These are phyloP conservation scores for Colinus virginianus DNA, from an alignment of 2,113 vertebrate genomes.

Conservation along the genomic window DNA sequence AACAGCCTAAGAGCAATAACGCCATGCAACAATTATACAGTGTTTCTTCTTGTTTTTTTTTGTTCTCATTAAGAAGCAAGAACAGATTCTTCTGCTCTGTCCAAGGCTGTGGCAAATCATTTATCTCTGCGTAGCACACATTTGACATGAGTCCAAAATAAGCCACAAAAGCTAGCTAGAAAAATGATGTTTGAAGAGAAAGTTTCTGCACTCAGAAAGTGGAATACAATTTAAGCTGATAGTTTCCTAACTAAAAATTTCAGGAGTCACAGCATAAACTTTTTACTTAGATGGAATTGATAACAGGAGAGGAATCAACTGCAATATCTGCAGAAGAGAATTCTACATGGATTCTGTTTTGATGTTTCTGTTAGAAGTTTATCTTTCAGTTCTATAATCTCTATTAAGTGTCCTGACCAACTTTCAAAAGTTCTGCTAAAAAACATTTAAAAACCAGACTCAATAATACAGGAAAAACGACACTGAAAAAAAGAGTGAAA, in stretches of 20 bases:
- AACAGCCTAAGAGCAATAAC: not conserved
- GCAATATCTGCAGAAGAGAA: not conserved
- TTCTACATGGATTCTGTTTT: not conserved
- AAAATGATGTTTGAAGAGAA: not conserved
- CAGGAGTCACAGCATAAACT: not conserved
- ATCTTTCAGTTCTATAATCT: not conserved
- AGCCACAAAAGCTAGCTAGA: not conserved
- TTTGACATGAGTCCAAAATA: slow-evolving; percentile 2
- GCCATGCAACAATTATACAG: not conserved
- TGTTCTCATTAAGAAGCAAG: not conserved
- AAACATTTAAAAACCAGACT: not conserved
- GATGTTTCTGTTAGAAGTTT: no score
- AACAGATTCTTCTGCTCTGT: not conserved
- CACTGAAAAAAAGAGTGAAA: not conserved
- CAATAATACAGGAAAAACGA: not conserved
- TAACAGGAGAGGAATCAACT: no score
- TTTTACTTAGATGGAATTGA: not conserved
- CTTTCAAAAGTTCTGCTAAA: not conserved
- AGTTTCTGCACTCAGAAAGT: not conserved
- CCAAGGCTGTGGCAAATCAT: not conserved
- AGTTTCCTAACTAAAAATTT: not conserved
- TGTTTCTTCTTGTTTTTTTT: not conserved
- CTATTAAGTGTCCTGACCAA: no score
- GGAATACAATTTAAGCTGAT: not conserved
- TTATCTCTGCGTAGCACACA: not conserved